Evolutionary conservation across 2,888 invertebrate genomes (phyloP).

Genomic region (Leucania comma): DNA sequence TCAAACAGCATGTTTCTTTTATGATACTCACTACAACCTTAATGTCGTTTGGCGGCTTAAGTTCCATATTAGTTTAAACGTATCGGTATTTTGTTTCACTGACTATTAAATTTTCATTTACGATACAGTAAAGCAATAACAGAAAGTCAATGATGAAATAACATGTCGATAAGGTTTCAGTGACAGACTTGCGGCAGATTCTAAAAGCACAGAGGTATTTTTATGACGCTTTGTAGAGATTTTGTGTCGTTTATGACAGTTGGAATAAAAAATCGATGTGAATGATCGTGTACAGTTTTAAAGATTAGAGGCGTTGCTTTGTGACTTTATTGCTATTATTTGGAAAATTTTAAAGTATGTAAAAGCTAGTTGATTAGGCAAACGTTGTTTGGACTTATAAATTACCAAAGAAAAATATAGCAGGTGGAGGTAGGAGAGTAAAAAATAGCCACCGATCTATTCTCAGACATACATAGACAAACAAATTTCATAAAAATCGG

Average conservation of each 20-base stretch:
- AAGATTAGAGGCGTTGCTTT: constrained; percentile 3
- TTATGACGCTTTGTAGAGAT: constrained; percentile 26
- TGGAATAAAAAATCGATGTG: constrained; percentile 5
- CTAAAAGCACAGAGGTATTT: constrained; percentile 43
- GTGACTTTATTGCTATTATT: not conserved
- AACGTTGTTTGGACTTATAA: too few relatives aligned
- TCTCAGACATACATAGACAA: too few relatives aligned
- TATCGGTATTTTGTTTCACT: constrained; percentile 61
- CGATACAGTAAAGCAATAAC: constrained; percentile 63
- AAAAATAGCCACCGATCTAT: too few relatives aligned
- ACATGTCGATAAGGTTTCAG: constrained; percentile 63
- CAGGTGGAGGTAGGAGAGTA: too few relatives aligned
- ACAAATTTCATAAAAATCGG: too few relatives aligned
- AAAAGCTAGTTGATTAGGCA: too few relatives aligned
- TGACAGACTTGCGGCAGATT: constrained; percentile 53
- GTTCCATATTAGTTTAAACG: constrained; percentile 62
- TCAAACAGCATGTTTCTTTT: constrained; percentile 15
- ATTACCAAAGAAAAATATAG: too few relatives aligned
- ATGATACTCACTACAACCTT: constrained; percentile 35
- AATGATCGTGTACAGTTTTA: constrained; percentile 4
- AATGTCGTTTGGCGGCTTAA: constrained; percentile 54
- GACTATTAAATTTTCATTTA: constrained; percentile 69
- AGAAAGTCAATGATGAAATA: constrained; percentile 67
- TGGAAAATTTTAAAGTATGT: not conserved
- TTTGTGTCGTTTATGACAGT: constrained; percentile 49